Conservation (phyloP, 2,113 vertebrate species). For the Rhizomys pruinosus region DNA sequence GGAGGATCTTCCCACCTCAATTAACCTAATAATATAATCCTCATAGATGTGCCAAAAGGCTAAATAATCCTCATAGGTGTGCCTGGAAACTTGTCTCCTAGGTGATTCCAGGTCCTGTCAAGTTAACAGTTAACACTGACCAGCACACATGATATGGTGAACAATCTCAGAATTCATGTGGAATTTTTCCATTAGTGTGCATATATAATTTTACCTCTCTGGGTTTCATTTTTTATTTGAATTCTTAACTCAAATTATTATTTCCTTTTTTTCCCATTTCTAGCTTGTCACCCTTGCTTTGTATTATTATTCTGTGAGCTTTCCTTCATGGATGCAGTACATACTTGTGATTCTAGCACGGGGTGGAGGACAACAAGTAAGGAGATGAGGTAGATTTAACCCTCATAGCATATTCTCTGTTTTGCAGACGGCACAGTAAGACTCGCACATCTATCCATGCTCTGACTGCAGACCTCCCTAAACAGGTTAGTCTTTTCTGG, state of each 20-base stretch:
- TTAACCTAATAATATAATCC: not conserved
- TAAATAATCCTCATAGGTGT: not conserved
- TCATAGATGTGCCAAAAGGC: not conserved
- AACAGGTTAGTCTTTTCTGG: slow-evolving; percentile 90
- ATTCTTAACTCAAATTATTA: not conserved
- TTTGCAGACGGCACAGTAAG: slow-evolving; percentile 94
- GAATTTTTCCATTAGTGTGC: not conserved
- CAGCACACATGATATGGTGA: not conserved
- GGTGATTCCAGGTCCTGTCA: not conserved
- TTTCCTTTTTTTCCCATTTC: not conserved
- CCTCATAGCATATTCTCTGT: slow-evolving; percentile 82
- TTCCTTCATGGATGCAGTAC: not conserved
- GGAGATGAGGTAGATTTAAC: not conserved
- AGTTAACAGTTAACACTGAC: not conserved
- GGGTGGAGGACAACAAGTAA: not conserved
- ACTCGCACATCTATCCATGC: slow-evolving; percentile 87
- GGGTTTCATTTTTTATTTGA: too few species aligned
- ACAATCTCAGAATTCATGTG: not conserved
- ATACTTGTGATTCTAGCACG: not conserved
- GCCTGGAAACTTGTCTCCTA: too few species aligned
- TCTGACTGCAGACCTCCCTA: slow-evolving; percentile 87
- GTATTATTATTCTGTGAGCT: too few species aligned
- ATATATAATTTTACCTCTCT: not conserved
- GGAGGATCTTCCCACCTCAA: not conserved
- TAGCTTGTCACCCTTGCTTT: not conserved